Evolutionary conservation across 2,888 invertebrate species (phyloP).

Genomic region (Campoplex capitator): DNA sequence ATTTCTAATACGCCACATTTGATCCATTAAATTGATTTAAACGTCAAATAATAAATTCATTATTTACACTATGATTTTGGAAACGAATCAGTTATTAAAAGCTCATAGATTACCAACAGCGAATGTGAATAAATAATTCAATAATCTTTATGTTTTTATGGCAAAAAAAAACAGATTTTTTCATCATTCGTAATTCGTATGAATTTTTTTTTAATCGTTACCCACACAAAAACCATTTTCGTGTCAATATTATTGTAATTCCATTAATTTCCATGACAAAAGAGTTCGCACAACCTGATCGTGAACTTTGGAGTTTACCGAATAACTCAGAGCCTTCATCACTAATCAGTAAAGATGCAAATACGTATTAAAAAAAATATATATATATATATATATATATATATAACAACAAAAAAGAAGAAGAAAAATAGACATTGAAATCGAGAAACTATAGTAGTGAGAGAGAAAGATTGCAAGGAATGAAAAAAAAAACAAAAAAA

Average conservation of each 20-base stretch:
- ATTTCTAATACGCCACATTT: too few relatives aligned
- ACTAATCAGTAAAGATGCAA: not conserved
- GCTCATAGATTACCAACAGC: too few relatives aligned
- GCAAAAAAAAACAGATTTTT: not conserved
- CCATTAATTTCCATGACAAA: not conserved
- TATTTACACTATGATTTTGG: too few relatives aligned
- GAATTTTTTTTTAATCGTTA: too few relatives aligned
- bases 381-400: too few relatives aligned
- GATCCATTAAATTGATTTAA: too few relatives aligned
- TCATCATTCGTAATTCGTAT: too few relatives aligned
- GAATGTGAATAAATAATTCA: not conserved
- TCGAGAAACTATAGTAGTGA: not conserved
- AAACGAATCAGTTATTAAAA: too few relatives aligned
- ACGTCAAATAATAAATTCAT: too few relatives aligned
- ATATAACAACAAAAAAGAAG: not conserved
- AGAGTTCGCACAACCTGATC: not conserved
- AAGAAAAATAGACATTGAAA: not conserved
- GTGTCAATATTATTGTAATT: not conserved
- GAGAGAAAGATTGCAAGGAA: not conserved
- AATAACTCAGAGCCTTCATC: too few relatives aligned
- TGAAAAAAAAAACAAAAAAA: not conserved
- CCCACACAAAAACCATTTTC: not conserved
- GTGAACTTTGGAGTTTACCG: slow-evolving; percentile 12
- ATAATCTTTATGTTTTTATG: not conserved
- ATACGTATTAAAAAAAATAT: not conserved